phyloP scores from a whole-genome alignment of 1,140 invertebrate genomes.

The Euschistus heros region DNA sequence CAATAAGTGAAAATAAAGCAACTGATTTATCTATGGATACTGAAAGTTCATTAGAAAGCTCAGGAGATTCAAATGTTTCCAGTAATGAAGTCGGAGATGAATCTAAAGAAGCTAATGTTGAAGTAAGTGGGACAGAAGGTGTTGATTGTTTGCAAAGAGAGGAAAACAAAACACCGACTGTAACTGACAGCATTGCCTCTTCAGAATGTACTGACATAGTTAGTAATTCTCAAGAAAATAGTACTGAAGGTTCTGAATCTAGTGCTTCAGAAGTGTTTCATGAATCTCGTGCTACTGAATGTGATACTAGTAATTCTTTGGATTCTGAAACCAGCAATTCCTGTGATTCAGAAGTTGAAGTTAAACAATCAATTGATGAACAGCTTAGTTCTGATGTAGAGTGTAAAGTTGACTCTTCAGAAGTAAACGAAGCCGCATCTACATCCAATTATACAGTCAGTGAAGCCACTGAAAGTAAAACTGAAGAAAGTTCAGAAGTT shows the following conservation, averaged over 20 bases:
- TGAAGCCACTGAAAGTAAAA: neutral
- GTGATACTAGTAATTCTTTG: constrained; percentile 17
- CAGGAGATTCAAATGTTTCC: neutral
- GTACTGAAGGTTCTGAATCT: constrained; percentile 2
- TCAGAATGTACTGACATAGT: neutral
- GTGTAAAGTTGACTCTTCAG: neutral
- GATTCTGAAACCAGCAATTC: constrained; percentile 15
- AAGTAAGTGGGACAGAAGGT: neutral
- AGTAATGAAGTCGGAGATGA: constrained; percentile 1
- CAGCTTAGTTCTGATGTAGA: neutral
- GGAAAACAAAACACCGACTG: neutral
- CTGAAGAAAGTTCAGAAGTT: neutral
- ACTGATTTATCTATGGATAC: neutral
- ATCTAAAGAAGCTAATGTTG: neutral
- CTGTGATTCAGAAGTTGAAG: constrained; percentile 8
- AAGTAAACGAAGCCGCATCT: neutral
- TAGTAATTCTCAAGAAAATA: neutral
- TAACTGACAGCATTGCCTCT: neutral
- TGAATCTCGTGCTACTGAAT: neutral
- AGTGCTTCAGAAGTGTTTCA: neutral
- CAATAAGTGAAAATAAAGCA: neutral
- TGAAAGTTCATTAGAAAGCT: neutral
- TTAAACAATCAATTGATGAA: neutral
- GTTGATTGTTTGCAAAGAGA: neutral
- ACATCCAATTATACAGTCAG: neutral